Evolutionary conservation across 1,140 invertebrate species (phyloP).

Genomic region (Zaprionus inermis): DNA sequence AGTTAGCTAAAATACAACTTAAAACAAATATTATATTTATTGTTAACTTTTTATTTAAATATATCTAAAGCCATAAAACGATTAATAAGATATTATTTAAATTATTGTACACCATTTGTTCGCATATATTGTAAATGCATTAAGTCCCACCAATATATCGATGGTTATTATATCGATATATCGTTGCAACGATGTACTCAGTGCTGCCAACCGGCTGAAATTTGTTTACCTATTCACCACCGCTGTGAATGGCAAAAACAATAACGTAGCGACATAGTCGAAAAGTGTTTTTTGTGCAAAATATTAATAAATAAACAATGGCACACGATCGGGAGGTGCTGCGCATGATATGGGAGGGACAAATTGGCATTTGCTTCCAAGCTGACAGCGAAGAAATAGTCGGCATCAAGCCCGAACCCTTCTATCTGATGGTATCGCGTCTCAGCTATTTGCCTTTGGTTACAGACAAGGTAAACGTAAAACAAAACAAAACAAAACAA

Average conservation of each 20-base stretch:
- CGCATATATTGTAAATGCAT: background rate
- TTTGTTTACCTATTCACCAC: background rate
- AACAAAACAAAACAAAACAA: background rate
- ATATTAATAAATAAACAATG: slow-evolving; percentile 86
- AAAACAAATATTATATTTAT: too few relatives aligned
- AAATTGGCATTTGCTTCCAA: slow-evolving; percentile 95
- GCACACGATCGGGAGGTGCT: slow-evolving; percentile 96
- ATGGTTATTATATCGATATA: slow-evolving; percentile 12
- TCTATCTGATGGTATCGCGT: slow-evolving; percentile 97
- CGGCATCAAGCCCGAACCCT: slow-evolving; percentile 95
- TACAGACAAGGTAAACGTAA: slow-evolving; percentile 92
- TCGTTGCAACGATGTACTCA: background rate
- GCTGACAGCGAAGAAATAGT: slow-evolving; percentile 94
- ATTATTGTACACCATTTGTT: background rate
- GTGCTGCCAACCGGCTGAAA: slow-evolving; percentile 33
- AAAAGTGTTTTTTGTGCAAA: slow-evolving; percentile 28
- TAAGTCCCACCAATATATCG: background rate
- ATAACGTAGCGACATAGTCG: slow-evolving; percentile 30
- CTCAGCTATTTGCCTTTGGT: slow-evolving; percentile 98
- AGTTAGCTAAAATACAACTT: background rate
- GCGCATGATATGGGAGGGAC: slow-evolving; percentile 97
- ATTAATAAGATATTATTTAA: background rate
- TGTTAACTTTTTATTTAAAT: background rate
- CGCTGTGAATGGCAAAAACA: slow-evolving; percentile 48
- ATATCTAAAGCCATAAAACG: background rate